Percentiles rank a stretch among this genome's conserved stretches.
Conservation (phyloP, 2,113 vertebrate species). For the Chloropsis cyanopogon region DNA sequence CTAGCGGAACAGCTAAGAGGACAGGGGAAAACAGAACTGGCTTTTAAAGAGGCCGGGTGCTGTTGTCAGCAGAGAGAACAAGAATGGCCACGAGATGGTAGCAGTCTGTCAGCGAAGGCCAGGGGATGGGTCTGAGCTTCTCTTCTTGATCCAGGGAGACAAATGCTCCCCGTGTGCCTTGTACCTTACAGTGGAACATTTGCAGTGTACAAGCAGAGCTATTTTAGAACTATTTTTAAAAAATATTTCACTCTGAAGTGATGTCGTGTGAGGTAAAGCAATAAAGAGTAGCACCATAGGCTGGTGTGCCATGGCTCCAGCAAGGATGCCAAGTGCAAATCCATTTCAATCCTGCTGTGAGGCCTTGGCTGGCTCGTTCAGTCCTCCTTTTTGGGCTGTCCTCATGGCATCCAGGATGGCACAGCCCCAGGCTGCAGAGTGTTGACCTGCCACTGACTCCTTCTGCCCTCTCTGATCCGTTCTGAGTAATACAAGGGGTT, state of each 20-base stretch:
- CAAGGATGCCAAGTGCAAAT: neutral
- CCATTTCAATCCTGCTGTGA: neutral
- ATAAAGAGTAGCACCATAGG: neutral
- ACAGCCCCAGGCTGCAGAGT: neutral
- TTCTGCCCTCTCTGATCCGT: fast-evolving
- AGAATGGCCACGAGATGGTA: conserved; percentile 20
- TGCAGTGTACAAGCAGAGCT: neutral
- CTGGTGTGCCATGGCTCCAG: fast-evolving
- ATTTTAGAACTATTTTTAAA: neutral
- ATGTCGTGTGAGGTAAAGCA: neutral
- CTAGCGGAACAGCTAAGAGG: neutral
- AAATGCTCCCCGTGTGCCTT: too few species aligned
- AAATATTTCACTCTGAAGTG: neutral
- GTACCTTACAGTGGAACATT: neutral
- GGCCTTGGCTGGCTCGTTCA: neutral
- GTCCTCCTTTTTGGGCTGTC: neutral
- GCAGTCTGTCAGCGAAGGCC: neutral
- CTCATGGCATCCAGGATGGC: neutral
- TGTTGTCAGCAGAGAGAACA: neutral
- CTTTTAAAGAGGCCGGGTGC: neutral
- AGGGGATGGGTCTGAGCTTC: neutral
- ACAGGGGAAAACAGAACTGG: neutral
- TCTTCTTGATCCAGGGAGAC: neutral
- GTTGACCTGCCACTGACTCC: fast-evolving
- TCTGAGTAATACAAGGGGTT: neutral